Percentiles rank a stretch among this genome's conserved stretches.
phyloP scores from a whole-genome alignment of 2,113 vertebrate species.

The Microcebus murinus region DNA sequence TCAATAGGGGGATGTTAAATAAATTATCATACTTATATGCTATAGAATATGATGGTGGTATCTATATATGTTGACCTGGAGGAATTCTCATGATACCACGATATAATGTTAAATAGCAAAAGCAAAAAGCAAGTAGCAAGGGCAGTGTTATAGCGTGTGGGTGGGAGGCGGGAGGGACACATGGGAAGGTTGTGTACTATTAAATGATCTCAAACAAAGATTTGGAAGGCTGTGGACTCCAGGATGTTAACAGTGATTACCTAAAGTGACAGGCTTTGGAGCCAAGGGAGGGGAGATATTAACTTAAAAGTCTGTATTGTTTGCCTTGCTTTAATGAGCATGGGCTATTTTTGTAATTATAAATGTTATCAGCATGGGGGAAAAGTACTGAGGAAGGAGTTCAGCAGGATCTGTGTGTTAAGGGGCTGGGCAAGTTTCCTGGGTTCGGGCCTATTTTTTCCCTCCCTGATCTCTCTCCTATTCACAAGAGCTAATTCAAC shows the following conservation, averaged over 20 bases:
- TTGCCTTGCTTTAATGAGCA: background rate
- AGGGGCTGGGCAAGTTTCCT: background rate
- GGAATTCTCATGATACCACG: background rate
- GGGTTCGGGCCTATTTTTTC: background rate
- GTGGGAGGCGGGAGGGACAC: too few relatives aligned
- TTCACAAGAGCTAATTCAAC: slow-evolving; percentile 65
- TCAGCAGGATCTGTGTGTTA: background rate
- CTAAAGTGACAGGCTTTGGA: background rate
- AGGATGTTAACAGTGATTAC: background rate
- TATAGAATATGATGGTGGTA: background rate
- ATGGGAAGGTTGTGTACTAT: background rate
- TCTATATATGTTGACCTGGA: background rate
- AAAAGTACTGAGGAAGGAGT: background rate
- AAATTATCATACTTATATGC: background rate
- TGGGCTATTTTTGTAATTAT: background rate
- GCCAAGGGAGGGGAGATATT: background rate
- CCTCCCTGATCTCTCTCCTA: background rate
- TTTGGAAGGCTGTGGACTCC: background rate
- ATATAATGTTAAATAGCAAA: background rate
- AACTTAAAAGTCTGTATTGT: background rate
- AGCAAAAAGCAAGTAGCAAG: background rate
- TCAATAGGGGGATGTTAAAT: background rate
- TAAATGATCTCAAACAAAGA: background rate
- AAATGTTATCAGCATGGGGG: background rate
- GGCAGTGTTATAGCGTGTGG: background rate